Percentiles rank a stretch among this genome's conserved stretches.
Conservation (phyloP, 2,113 vertebrate species). For the Zapornia atra region DNA sequence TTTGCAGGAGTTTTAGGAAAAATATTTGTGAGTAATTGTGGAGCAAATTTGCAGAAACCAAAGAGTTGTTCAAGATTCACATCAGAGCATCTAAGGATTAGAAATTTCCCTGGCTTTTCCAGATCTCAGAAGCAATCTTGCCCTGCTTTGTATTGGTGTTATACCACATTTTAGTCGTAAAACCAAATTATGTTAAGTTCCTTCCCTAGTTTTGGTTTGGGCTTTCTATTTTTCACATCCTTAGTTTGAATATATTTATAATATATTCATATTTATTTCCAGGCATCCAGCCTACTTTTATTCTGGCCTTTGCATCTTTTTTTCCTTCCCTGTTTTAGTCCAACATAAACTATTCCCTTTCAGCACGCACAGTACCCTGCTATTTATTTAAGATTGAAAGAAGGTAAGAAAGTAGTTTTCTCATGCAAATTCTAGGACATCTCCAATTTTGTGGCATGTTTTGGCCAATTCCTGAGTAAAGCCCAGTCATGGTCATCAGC, state of each 20-base stretch:
- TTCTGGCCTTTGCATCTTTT: conserved; percentile 70
- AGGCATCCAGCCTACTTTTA: conserved; percentile 70
- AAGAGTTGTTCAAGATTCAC: background rate
- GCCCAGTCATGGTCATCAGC: background rate
- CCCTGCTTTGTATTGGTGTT: background rate
- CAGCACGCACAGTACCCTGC: conserved; percentile 67
- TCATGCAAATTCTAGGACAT: conserved; percentile 61
- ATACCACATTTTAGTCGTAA: background rate
- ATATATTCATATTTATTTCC: conserved; percentile 74
- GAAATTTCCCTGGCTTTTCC: background rate
- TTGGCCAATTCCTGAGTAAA: conserved; percentile 63
- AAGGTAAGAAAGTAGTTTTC: conserved; percentile 72
- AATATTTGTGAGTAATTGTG: background rate
- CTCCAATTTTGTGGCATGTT: conserved; percentile 61
- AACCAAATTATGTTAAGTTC: conserved; percentile 2
- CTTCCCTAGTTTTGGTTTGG: conserved; percentile 27
- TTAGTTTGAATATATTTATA: conserved; percentile 55
- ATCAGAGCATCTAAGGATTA: background rate
- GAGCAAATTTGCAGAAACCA: background rate
- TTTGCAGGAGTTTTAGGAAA: background rate
- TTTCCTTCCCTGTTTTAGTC: conserved; percentile 57
- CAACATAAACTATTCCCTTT: conserved; percentile 76
- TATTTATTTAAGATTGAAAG: conserved; percentile 76
- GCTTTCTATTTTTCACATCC: conserved; percentile 53
- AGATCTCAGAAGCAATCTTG: background rate